Percentiles rank a stretch among this genome's conserved stretches.
Conservation (phyloP, 2,113 vertebrate genomes). For the Hoplias malabaricus region DNA sequence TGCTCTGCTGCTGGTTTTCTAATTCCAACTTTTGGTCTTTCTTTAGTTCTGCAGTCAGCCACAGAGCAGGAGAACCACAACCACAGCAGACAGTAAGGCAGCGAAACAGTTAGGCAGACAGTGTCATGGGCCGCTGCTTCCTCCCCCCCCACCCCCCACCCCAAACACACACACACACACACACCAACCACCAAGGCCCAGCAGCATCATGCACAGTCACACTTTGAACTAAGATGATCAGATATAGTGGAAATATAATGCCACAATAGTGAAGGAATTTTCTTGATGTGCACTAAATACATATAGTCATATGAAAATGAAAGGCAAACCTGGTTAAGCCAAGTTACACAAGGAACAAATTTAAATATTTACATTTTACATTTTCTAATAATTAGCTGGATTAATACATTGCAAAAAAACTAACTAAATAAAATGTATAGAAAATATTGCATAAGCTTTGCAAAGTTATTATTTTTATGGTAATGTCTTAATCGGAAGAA, state of each 20-base stretch:
- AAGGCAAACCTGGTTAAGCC: no score
- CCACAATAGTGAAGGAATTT: background rate
- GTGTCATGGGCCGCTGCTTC: slow-evolving; percentile 33
- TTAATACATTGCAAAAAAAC: no score
- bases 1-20: slow-evolving; percentile 40
- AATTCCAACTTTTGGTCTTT: slow-evolving; percentile 50
- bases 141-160: slow-evolving; percentile 44
- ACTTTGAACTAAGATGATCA: background rate
- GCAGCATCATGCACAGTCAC: background rate
- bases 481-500: no score
- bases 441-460: no score
- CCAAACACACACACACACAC: no score
- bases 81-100: slow-evolving; percentile 49
- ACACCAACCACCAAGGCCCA: slow-evolving; percentile 30
- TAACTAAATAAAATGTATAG: no score
- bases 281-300: no score
- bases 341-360: no score
- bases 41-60: slow-evolving; percentile 38
- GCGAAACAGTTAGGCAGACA: slow-evolving; percentile 27
- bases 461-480: no score
- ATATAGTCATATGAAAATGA: no score
- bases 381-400: no score
- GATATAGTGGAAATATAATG: background rate
- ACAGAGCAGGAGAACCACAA: slow-evolving; percentile 48
- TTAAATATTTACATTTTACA: no score